Evolutionary conservation across 1,140 invertebrate genomes (phyloP).

Genomic region (Heliconius eleuchia): DNA sequence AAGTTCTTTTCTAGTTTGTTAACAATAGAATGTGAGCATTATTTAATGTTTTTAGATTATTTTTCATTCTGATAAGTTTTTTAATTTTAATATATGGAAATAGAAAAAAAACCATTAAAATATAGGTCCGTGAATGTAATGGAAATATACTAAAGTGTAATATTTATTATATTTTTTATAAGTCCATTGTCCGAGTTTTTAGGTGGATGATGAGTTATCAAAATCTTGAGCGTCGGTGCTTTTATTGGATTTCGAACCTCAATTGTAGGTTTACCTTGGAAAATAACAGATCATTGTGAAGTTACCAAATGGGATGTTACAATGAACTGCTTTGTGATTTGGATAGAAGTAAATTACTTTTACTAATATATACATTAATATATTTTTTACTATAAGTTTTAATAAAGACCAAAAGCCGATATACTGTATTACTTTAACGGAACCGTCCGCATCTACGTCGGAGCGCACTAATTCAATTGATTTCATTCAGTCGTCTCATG

Average conservation of each 20-base stretch:
- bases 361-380: background rate
- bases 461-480: slow-evolving; percentile 51
- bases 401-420: background rate
- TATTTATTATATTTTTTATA: slow-evolving; percentile 58
- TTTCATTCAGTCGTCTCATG: slow-evolving; percentile 52
- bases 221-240: slow-evolving; percentile 41
- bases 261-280: slow-evolving; percentile 21
- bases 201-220: slow-evolving; percentile 54
- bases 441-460: slow-evolving; percentile 24
- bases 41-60: background rate
- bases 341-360: background rate
- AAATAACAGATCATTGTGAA: slow-evolving; percentile 6
- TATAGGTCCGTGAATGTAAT: slow-evolving; percentile 21
- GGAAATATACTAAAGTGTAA: slow-evolving; percentile 39
- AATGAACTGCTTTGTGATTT: background rate
- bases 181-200: slow-evolving; percentile 55
- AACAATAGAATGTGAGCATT: background rate
- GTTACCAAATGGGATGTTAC: background rate
- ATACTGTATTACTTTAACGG: background rate
- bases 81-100: background rate
- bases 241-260: slow-evolving; percentile 35
- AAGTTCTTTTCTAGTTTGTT: background rate
- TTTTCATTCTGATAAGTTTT: background rate
- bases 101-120: no score
- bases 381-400: background rate